Evolutionary conservation across 2,888 invertebrate species (phyloP), one percentile per base, ranked within the genome.

Genomic region (Zele albiditarsus): DNA sequence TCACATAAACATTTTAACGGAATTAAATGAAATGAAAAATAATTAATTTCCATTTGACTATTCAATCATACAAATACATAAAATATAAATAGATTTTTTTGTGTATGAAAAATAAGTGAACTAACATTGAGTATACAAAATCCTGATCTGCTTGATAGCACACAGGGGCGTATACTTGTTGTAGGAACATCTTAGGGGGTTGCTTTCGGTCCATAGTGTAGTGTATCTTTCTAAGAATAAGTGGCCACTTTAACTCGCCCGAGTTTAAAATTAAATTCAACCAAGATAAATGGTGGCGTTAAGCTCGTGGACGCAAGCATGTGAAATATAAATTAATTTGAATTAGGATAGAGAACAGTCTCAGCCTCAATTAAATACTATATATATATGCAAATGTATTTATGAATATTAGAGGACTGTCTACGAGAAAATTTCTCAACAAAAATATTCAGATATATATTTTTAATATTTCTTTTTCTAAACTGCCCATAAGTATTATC

Each of bases 301-400:
- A 80, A 82, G 82, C 81, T 78, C 74, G 77, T 71, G 75, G 74
- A 80, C 77, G 80, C 79, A 79, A 82, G 81, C 82, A 82, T 82
- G 82, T 82, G 82, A 84, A 84, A 84, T 85, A 83, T 81, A 86
- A 86, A 84, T 85, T 85, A 84, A 83, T 83, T 82, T 82, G 81
- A 85, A 85, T 85, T 84, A 85, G 82, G 80, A 80, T 77, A 66
- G 63, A 65, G 73, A 66, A 78, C 78, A 80, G 71, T 80, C 79
- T 71, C 73, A 66, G 68, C 27, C 28, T 71, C 71, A 74, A 63
- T 74, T 77, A 69, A 74, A 74, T 77, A 79, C 80, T 81, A 79
- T 77, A 77, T 79, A 81, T 81, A 81, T 72, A 63, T 69, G 38
- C 38, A 72, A 67, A 71, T 77, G 58, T 38, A 33, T 63, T 63